Base-by-base conservation (phyloP, 2,888 invertebrate species). In the Chloroclysta siterata region DNA sequence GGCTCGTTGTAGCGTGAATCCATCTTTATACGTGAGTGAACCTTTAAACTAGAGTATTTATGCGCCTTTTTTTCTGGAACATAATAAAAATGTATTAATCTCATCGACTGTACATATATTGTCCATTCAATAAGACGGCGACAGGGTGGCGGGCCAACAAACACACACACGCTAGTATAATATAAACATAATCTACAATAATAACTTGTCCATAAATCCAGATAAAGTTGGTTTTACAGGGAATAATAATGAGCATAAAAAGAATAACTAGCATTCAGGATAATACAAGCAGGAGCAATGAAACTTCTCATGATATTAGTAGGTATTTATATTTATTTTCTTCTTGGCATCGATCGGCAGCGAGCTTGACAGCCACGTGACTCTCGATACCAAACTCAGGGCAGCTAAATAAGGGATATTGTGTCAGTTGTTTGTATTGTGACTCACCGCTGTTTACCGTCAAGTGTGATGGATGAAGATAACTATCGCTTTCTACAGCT, bases 101-200 rank as follows among this genome's bases (percentile, higher is more conserved):
- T 56, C 36, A 51, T 56, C 17, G 55, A 54, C 42, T 47, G 28
- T 48, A 48, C 39, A 4, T 39, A 56, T 60, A 53, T 53, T 47
- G 52, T 33, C 47, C 51, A 62, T 48, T 47, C 15, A 22, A 42
- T 33, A 46, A 10, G 11, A 28, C 3, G 57, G 63, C 63, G 63
- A 57, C 63, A 54, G 41, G 33, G 48, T 17, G 63, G 53, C 63
- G 57, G 29, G 63, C 63, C 56, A 63, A 53, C 29, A 33, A 6
- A 41, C 59, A 59, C 33, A 55, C 56, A 15, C 36, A 14, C 15
- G 8, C 33, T 14, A 50, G n/a, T 41, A 50, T 11, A 39, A 39
- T 15, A 57, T 42, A 22, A 14, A 56, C 48, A 28, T 15, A 50
- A 36, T 13, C 8, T 39, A 39, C 39, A 52, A 33, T 29, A 46